Base-by-base conservation (phyloP, 1,140 invertebrate genomes). In the Drosophila nebulosa region DNA sequence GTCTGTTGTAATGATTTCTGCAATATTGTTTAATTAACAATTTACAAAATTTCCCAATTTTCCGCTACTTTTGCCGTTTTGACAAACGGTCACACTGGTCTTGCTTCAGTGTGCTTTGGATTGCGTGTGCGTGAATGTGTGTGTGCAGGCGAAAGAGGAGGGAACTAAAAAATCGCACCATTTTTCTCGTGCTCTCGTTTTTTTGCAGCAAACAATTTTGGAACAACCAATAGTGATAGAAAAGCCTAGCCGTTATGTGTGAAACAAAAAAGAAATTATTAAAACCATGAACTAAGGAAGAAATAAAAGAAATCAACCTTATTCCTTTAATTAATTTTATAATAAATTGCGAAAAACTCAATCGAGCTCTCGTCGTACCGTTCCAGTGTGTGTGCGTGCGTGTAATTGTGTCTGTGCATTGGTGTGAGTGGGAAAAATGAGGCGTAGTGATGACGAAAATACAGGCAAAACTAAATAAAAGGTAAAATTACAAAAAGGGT, bases 131-230 rank as follows among this genome's bases (percentile, higher is more conserved):
- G 64, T 64, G 64, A 46, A 46, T 66, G 78, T 83, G 78, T 76
- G 74, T 84, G 77, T 86, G 81, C 56, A 77, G 74, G 78, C 35
- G n/a, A 26, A 22, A 24, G 55, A 74, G 51, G 72, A 69, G 69
- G 65, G 72, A 74, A 74, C 35, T 36, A n/a, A 86, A 85, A 85
- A 85, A 85, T 85, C 81, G 81, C 81, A 81, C 78, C 69, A 85
- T 78, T 85, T 83, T 85, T 81, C 78, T 85, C 81, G 81, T 85
- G 81, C 69, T 78, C 66, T 77, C 78, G 16, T 77, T 86, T 71
- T 71, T 74, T 74, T 81, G 75, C 74, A 27, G 22, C 32, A 58
- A 32, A 21, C 18, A 58, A 58, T 35, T 57, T 36, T 58, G 32
- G 10, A 10, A 36, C n/a, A 58, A 24, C 16, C 9, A 35, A 36